Conservation (phyloP, 1,140 invertebrate genomes). For the Epicauta chinensis region DNA sequence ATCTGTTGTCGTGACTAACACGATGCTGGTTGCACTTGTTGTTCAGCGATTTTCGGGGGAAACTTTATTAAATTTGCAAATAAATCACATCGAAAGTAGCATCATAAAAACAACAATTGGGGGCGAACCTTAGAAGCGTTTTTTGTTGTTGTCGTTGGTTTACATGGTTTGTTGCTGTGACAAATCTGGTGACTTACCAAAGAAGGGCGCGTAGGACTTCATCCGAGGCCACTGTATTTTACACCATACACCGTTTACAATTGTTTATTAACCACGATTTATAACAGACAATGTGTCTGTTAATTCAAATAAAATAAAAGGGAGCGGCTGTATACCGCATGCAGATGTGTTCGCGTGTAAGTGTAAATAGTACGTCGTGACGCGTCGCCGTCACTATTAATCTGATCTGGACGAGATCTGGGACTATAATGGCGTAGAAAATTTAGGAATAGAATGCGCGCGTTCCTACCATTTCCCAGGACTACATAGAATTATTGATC, state of each 20-base stretch:
- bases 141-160: no score
- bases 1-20: no score
- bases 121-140: no score
- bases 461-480: conserved; percentile 26
- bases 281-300: conserved; percentile 10
- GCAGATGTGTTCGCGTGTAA: conserved; percentile 17
- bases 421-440: conserved; percentile 25
- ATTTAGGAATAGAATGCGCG: conserved; percentile 16
- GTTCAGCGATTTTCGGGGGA: no score
- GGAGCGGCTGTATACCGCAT: conserved; percentile 27
- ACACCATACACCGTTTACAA: conserved; percentile 30
- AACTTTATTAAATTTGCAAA: no score
- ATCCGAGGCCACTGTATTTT: conserved; percentile 34
- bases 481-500: conserved; percentile 29
- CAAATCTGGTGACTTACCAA: conserved; percentile 29
- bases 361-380: neutral
- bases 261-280: conserved; percentile 7
- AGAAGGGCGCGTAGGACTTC: conserved; percentile 27
- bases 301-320: neutral
- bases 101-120: no score
- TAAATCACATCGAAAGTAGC: no score
- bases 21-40: no score
- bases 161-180: no score
- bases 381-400: conserved; percentile 13
- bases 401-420: conserved; percentile 27